These are phyloP conservation scores for Zaprionus obscuricornis DNA, from an alignment of 2,888 invertebrate species.

Conservation along the genomic window DNA sequence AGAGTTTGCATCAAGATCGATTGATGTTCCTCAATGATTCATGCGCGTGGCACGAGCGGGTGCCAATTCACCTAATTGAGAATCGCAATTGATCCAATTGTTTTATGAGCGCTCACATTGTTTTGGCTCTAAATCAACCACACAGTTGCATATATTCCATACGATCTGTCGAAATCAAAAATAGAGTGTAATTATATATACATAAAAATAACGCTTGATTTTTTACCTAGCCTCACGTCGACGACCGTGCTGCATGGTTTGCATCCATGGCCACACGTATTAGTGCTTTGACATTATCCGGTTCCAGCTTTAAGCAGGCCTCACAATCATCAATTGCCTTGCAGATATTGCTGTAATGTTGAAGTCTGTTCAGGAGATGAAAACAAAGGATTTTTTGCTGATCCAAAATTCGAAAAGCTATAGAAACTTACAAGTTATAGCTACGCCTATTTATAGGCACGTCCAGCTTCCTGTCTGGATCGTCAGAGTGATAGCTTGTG, in stretches of 20 bases:
- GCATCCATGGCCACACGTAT: constrained; percentile 85
- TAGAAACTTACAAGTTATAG: constrained; percentile 86
- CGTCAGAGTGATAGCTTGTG: constrained; percentile 87
- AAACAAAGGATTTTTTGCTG: too few species aligned
- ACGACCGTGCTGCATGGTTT: constrained; percentile 58
- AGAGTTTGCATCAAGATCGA: too few species aligned
- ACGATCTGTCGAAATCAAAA: constrained; percentile 83
- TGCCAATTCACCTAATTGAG: constrained; percentile 76
- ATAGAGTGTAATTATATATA: not conserved
- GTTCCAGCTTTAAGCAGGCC: constrained; percentile 85
- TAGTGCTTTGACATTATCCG: constrained; percentile 86
- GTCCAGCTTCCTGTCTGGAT: constrained; percentile 84
- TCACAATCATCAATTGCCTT: constrained; percentile 87
- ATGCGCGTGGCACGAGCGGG: constrained; percentile 80
- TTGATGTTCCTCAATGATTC: constrained; percentile 67
- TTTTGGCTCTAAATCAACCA: constrained; percentile 86
- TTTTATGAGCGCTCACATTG: constrained; percentile 84
- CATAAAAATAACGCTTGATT: not conserved
- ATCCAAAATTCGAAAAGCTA: too few species aligned
- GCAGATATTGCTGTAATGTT: too few species aligned
- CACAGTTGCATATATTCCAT: constrained; percentile 85
- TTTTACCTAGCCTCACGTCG: constrained; percentile 79
- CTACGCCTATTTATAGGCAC: constrained; percentile 88
- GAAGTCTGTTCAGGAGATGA: too few species aligned
- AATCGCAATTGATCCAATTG: too few species aligned